phyloP scores from a whole-genome alignment of 1,140 invertebrate genomes.

The Tetranychus cinnabarinus region DNA sequence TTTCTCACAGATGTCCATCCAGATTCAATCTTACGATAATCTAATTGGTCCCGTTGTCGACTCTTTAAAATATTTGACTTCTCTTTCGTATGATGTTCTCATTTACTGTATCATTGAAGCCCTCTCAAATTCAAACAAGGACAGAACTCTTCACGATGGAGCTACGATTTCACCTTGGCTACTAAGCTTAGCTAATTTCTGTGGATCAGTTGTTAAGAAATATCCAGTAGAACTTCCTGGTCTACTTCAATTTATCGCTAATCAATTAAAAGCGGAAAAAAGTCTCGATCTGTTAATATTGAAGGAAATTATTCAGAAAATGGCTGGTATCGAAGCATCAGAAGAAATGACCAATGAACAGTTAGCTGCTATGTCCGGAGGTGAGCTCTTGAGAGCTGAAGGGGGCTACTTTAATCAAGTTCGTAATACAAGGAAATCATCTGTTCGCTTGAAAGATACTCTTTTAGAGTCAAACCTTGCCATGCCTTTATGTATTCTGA shows the following conservation, averaged over 20 bases:
- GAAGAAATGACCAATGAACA: conserved; percentile 93
- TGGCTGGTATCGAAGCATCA: conserved; percentile 89
- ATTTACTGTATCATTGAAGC: conserved; percentile 87
- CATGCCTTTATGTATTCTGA: conserved; percentile 71
- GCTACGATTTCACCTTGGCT: conserved; percentile 87
- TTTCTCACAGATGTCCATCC: conserved; percentile 36
- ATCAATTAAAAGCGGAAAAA: conserved; percentile 85
- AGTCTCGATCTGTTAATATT: conserved; percentile 81
- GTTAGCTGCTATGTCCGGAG: conserved; percentile 81
- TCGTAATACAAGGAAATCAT: conserved; percentile 85
- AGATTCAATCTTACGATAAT: conserved; percentile 96
- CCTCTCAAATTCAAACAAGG: conserved; percentile 37
- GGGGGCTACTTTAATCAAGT: conserved; percentile 92
- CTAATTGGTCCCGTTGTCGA: conserved; percentile 87
- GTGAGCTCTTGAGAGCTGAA: conserved; percentile 78
- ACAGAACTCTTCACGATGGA: conserved; percentile 60
- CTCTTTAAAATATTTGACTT: conserved; percentile 85
- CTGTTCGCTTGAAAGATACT: conserved; percentile 80
- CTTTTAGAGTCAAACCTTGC: conserved; percentile 73
- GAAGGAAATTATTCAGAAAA: conserved; percentile 96
- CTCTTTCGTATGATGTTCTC: conserved; percentile 83
- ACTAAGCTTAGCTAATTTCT: conserved; percentile 59
- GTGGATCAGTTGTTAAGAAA: conserved; percentile 85
- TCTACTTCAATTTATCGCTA: conserved; percentile 83
- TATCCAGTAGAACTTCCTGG: conserved; percentile 88